A percentile compares a stretch with the other conserved stretches of the same genome.
Evolutionary conservation across 2,113 vertebrate species (phyloP).

Genomic region (Ceyx margarethae): DNA sequence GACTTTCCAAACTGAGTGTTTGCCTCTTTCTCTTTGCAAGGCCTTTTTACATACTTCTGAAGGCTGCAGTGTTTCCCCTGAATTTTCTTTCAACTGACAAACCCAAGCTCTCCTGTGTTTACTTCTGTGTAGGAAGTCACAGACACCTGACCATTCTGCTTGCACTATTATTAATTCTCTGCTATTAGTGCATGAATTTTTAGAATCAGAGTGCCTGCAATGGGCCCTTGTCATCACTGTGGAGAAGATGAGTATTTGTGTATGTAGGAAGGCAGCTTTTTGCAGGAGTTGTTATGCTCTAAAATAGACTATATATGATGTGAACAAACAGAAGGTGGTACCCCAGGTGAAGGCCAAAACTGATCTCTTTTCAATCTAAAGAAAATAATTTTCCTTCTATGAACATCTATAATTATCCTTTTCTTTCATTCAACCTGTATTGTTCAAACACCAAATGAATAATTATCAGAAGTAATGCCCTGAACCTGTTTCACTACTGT

Average conservation of each 20-base stretch:
- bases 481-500: background rate
- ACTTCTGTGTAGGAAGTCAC: background rate
- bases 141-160: background rate
- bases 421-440: background rate
- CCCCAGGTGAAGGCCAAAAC: background rate
- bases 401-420: background rate
- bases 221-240: background rate
- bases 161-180: background rate
- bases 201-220: background rate
- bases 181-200: background rate
- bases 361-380: background rate
- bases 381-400: background rate
- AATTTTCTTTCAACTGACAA: background rate
- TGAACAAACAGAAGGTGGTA: background rate
- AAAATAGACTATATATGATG: background rate
- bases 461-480: background rate
- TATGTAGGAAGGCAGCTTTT: background rate
- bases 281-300: background rate
- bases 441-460: background rate
- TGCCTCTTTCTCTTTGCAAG: background rate
- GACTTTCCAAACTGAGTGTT: background rate
- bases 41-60: background rate
- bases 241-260: background rate
- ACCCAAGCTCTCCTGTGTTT: background rate
- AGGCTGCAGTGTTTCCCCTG: background rate